Percentiles rank a stretch among this genome's conserved stretches.
These are phyloP conservation scores for Nomia melanderi DNA, from an alignment of 1,140 invertebrate genomes.

Conservation along the genomic window DNA sequence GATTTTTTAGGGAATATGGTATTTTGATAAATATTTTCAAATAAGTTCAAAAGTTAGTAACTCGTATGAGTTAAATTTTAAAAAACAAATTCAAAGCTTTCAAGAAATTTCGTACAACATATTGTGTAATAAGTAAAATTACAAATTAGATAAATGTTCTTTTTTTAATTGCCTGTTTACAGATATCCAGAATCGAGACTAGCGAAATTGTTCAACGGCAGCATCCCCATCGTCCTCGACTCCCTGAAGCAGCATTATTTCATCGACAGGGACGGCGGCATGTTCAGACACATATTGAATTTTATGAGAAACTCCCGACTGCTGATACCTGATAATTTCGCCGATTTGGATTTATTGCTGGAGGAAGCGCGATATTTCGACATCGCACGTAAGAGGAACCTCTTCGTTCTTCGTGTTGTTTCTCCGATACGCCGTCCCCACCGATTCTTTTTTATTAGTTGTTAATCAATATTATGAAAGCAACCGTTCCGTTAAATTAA, in stretches of 20 bases:
- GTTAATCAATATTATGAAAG: neutral
- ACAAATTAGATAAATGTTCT: neutral
- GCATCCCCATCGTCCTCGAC: slow-evolving; percentile 97
- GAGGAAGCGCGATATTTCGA: slow-evolving; percentile 97
- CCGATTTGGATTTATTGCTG: slow-evolving; percentile 93
- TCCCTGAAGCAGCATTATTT: slow-evolving; percentile 99
- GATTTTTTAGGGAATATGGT: too few relatives aligned
- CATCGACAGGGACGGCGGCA: slow-evolving; percentile 96
- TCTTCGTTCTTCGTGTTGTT: slow-evolving; percentile 5
- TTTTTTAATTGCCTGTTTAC: slow-evolving; percentile 65
- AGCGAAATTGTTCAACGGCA: slow-evolving; percentile 97
- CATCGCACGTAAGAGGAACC: slow-evolving; percentile 88
- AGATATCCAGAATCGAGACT: slow-evolving; percentile 96
- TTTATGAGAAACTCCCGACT: slow-evolving; percentile 95
- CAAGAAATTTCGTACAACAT: too few relatives aligned
- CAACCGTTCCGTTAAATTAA: slow-evolving; percentile 18
- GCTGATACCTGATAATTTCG: slow-evolving; percentile 92
- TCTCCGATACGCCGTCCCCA: neutral
- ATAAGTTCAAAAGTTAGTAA: too few relatives aligned
- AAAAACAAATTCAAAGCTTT: too few relatives aligned
- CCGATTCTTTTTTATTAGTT: neutral
- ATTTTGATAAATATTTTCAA: too few relatives aligned
- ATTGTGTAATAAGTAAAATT: too few relatives aligned
- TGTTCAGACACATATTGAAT: slow-evolving; percentile 98
- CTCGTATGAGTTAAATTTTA: too few relatives aligned